A percentile compares a stretch with the other conserved stretches of the same genome.
Evolutionary conservation across 2,113 vertebrate genomes (phyloP).

Genomic region (Passer montanus): DNA sequence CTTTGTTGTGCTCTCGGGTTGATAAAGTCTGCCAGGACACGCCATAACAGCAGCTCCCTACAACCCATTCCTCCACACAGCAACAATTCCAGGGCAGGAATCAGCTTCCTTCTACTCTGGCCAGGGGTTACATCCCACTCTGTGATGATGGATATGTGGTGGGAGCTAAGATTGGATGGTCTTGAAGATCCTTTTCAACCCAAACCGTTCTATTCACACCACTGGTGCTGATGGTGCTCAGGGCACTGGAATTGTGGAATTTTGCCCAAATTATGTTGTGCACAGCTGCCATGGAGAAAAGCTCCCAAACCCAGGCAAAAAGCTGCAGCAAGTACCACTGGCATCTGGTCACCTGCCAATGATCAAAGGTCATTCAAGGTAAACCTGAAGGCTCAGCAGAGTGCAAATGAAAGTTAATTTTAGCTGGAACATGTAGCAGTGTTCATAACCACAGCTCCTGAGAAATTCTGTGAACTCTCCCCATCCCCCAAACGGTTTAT

Average conservation of each 20-base stretch:
- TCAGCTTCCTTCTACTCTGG: background rate
- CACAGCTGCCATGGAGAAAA: background rate
- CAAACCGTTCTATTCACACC: background rate
- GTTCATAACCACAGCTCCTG: background rate
- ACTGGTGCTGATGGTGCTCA: background rate
- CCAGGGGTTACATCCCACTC: background rate
- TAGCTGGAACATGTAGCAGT: background rate
- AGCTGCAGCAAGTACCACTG: background rate
- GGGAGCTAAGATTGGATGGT: background rate
- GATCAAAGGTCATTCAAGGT: background rate
- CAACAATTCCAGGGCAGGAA: background rate
- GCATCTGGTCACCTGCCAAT: background rate
- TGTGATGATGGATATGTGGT: background rate
- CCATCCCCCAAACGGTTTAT: background rate
- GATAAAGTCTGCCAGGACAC: background rate
- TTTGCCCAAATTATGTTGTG: accelerated
- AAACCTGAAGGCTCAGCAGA: background rate
- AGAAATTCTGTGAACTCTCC: background rate
- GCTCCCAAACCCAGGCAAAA: background rate
- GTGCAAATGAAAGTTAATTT: background rate
- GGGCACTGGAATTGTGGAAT: background rate
- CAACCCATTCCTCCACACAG: background rate
- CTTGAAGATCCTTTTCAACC: background rate
- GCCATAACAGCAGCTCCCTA: background rate
- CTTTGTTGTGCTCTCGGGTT: background rate